Base-by-base conservation (phyloP, 2,113 vertebrate genomes). In the Calonectris borealis region DNA sequence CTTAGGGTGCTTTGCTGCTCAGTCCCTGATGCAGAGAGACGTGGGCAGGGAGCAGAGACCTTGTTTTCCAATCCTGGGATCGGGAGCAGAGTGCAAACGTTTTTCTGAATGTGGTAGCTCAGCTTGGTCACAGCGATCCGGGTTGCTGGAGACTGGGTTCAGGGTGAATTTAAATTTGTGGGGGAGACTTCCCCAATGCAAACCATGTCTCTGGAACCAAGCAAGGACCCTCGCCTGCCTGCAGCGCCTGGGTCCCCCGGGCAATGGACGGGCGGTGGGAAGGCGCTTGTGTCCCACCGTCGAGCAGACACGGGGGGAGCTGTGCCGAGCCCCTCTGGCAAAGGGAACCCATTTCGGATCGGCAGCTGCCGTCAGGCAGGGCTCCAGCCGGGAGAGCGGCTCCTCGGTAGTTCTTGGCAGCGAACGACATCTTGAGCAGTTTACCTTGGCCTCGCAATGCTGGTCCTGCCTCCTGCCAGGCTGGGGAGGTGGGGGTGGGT, bases 201-300 rank as follows among this genome's bases (percentile, higher is more conserved):
- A 14, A 40, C 18, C n/a, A 38, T 18, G 36, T n/a, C 44, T 52
- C n/a, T 73, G 60, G 82, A 42, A 8, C 21, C 57, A 58, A 72
- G 60, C 31, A 25, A 66, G 77, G 34, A 31, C 21, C 54, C 20
- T 70, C 10, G 0, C n/a, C 16, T 20, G 52, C 20, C 54, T 83
- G 55, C 24, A 31, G 48, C 2, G 3, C 75, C 1, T 0, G 1
- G 42, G 17, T 62, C 5, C 51, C 49, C 31, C 1, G 9, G 51
- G 31, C 1, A 19, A 20, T 7, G 44, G 61, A 18, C 9, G 14
- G 24, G 15, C 0, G 17, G 44, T 55, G 52, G 69, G 70, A 61
- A 44, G 34, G 42, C 3, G 6, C 52, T 70, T 21, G 21, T 86
- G 46, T 92, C 76, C 46, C 54, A 17, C n/a, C 4, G 1, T 32